Percentiles rank a stretch among this genome's conserved stretches.
These are phyloP conservation scores for Scomberomorus guttatus DNA, from an alignment of 2,797 vertebrate species.

Conservation along the genomic window DNA sequence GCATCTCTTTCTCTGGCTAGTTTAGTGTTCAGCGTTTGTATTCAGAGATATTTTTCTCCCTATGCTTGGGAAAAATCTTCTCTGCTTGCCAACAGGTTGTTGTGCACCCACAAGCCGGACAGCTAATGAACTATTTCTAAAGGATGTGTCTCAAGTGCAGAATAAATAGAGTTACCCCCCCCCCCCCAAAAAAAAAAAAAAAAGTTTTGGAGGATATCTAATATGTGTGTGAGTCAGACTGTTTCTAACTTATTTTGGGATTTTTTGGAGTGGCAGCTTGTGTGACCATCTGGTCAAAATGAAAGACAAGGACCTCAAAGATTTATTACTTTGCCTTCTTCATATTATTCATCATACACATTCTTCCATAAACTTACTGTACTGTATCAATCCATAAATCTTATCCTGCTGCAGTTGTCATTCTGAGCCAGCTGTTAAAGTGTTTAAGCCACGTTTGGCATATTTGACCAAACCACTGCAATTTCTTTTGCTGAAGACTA, in stretches of 20 bases:
- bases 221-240: conserved; percentile 17
- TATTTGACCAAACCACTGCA: background rate
- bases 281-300: conserved; percentile 64
- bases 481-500: background rate
- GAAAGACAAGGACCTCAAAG: conserved; percentile 30
- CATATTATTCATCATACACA: conserved; percentile 24
- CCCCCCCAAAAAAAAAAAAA: no score
- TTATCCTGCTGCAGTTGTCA: background rate
- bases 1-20: conserved; percentile 29
- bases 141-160: conserved; percentile 28
- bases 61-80: conserved; percentile 12
- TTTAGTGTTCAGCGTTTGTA: conserved; percentile 46
- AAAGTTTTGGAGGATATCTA: conserved; percentile 1
- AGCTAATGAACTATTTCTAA: conserved; percentile 56
- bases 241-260: conserved; percentile 13
- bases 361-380: conserved; percentile 9
- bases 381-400: background rate
- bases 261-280: conserved; percentile 56
- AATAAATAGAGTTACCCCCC: conserved; percentile 1
- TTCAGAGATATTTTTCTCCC: conserved; percentile 1
- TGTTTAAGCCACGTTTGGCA: background rate
- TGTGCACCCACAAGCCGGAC: conserved; percentile 10
- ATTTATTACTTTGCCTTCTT: conserved; percentile 44
- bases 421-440: background rate
- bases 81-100: conserved; percentile 52